Conservation (phyloP, 2,797 vertebrate genomes). For the Cuculus canorus region DNA sequence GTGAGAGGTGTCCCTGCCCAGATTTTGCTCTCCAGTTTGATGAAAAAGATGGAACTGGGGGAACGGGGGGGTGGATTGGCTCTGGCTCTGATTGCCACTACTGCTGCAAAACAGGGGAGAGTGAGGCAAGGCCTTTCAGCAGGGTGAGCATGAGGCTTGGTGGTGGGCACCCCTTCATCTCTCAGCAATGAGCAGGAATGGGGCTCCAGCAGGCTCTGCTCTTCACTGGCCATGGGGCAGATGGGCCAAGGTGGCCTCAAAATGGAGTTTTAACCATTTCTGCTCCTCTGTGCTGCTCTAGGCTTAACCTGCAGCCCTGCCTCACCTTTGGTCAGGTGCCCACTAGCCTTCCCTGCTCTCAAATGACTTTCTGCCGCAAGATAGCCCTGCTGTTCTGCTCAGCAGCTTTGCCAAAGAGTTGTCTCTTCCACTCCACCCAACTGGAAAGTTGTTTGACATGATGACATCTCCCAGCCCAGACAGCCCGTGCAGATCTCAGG, state of each 20-base stretch:
- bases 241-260: too few species aligned
- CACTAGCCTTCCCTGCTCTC: neutral
- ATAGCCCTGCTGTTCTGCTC: neutral
- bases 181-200: rapidly evolving
- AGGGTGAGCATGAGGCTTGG: rapidly evolving
- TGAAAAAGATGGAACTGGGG: neutral
- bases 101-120: neutral
- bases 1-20: too few species aligned
- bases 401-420: rapidly evolving
- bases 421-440: neutral
- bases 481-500: neutral
- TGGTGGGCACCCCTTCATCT: neutral
- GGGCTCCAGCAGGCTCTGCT: neutral
- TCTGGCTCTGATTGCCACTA: neutral
- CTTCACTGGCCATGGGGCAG: rapidly evolving
- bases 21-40: rapidly evolving
- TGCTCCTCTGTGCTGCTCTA: neutral
- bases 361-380: neutral
- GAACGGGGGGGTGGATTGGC: too few species aligned
- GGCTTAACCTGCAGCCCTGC: neutral
- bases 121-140: rapidly evolving
- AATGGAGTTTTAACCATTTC: rapidly evolving
- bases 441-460: neutral
- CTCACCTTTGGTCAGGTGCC: neutral
- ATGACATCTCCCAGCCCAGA: neutral